Conservation (phyloP, 2,888 invertebrate genomes). For the Eupithecia tripunctaria region DNA sequence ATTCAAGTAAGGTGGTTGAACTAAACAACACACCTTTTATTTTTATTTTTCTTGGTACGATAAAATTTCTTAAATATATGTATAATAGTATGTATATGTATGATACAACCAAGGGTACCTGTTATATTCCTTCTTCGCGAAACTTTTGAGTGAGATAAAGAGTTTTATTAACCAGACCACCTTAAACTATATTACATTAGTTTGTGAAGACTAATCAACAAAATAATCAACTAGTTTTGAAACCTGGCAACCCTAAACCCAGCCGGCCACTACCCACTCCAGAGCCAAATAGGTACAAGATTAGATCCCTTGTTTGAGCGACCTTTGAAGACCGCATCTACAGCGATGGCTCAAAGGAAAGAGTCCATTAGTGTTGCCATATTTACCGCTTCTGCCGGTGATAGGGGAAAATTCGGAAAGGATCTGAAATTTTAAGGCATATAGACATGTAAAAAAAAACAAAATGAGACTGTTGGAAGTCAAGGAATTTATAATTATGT, state of each 20-base stretch:
- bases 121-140: neutral
- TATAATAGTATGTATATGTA: too few species aligned
- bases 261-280: slow-evolving; percentile 41
- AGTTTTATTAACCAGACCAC: neutral
- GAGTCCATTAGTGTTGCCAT: slow-evolving; percentile 36
- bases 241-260: slow-evolving; percentile 34
- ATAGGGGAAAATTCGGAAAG: slow-evolving; percentile 9
- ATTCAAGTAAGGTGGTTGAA: too few species aligned
- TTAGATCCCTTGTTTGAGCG: slow-evolving; percentile 44
- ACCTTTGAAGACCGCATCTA: slow-evolving; percentile 44
- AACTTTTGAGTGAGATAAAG: too few species aligned
- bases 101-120: too few species aligned
- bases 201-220: too few species aligned
- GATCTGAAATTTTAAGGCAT: slow-evolving; percentile 10
- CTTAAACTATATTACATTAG: neutral
- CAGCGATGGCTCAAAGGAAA: slow-evolving; percentile 39
- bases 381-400: slow-evolving; percentile 14
- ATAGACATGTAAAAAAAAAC: neutral
- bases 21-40: too few species aligned
- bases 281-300: slow-evolving; percentile 45
- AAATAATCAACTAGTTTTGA: neutral
- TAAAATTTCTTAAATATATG: too few species aligned
- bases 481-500: neutral
- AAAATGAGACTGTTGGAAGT: neutral
- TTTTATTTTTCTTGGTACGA: too few species aligned